Evolutionary conservation across 2,888 invertebrate genomes (phyloP), one percentile per base, ranked within the genome.

Genomic region (Parasteatoda lunata): DNA sequence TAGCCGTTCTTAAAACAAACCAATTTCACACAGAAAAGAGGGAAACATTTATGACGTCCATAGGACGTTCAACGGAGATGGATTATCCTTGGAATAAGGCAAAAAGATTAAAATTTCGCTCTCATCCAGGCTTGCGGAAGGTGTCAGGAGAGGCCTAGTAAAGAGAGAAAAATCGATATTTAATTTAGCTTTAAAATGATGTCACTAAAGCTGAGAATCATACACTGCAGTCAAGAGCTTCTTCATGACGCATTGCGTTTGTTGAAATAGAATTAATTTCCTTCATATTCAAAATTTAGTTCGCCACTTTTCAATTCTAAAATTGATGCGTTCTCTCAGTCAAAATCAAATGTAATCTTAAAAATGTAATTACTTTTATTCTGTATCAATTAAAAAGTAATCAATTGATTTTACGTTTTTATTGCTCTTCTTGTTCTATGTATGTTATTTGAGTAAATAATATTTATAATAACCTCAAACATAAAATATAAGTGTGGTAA

Each of bases 111-210:
- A 69, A 49, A 52, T 77, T 30, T 52, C 54, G 30, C 30, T n/a
- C 52, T 64, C 69, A 52, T 13, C 77, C 69, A 66, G 47, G 69
- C 68, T 68, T 13, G 75, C 13, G 59, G 49, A 75, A 51, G 54
- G 51, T 72, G 72, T 72, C 59, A 59, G 59, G 4, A 15, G 69
- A 45, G 15, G 30, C 30, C 30, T 30, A 59, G 59, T n/a, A 59
- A 8, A 9, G 30, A 5, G 52, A 51, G 77, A 83, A 83, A 59
- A 83, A 83, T 83, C 83, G 83, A 83, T 83, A 83, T 83, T 83
- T 77, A 77, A 83, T 83, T 83, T 83, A 77, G 83, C 72, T 77
- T 83, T 83, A 83, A 83, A 83, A 83, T 77, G 83, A 77, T 83
- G 83, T 71, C 77, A 83, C 83, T 83, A 71, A 77, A 48, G 48